Evolutionary conservation across 2,797 vertebrate genomes (phyloP), one percentile per base, ranked within the genome.

Genomic region (Macroramphosus scolopax): DNA sequence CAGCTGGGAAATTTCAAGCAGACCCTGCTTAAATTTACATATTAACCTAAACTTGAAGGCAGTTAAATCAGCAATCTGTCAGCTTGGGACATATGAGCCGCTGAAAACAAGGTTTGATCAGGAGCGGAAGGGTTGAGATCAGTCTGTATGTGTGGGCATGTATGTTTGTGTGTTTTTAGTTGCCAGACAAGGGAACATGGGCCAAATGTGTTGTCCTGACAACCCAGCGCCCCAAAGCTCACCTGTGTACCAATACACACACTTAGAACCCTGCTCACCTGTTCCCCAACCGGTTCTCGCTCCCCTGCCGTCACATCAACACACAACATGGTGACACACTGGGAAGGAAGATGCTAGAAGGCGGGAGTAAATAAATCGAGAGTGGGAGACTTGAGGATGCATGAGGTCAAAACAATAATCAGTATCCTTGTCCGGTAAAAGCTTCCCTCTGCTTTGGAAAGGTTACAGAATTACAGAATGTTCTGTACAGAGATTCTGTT

Each of bases 181-280:
- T 80, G 60, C 49, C 69, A 75, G 37, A 66, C 47, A 47, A 41
- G 78, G 78, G 78, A 81, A 25, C 13, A 1, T 41, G 13, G 17
- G 48, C 40, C 5, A 1, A 40, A 49, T 11, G 13, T 37, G 82
- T 84, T 54, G 77, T 67, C 76, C 44, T 15, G 78, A n/a, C 63
- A 3, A 80, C 71, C 44, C 20, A 20, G 24, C 36, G 38, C 71
- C 75, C 50, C 74, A 64, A 79, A 86, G 85, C 83, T 78, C 80
- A 89, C 89, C 86, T 90, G 88, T 90, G 89, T 91, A 91, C 88
- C 87, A 70, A 90, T 91, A 80, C 83, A 82, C 65, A 56, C 60
- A 35, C 42, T 60, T 56, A 57, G 58, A 68, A 63, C 70, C 64
- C 54, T 55, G 79, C 55, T 50, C 39, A 55, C 59, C 44, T 33